Conservation (phyloP, 2,797 vertebrate species). For the Vespertilio murinus region DNA sequence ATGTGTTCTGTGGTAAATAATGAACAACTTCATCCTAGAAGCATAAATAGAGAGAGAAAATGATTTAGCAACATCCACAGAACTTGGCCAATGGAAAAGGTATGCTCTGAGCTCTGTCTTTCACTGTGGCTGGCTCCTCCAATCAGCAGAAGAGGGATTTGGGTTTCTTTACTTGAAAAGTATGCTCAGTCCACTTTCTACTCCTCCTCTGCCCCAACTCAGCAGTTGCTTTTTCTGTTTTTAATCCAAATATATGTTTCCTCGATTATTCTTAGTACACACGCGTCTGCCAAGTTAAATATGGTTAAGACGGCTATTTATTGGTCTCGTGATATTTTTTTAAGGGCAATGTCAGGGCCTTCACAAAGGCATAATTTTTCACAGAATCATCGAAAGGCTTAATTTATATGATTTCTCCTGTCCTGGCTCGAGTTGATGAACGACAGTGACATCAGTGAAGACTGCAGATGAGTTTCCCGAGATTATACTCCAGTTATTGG, state of each 20-base stretch:
- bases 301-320: neutral
- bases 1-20: neutral
- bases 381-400: neutral
- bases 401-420: neutral
- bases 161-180: neutral
- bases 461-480: neutral
- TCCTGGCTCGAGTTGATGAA: neutral
- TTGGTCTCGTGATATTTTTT: constrained; percentile 15
- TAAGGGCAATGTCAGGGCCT: neutral
- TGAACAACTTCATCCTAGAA: neutral
- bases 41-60: neutral
- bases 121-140: accelerated
- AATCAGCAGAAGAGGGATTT: neutral
- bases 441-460: constrained; percentile 33
- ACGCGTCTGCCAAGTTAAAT: constrained; percentile 25
- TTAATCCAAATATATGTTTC: constrained; percentile 44
- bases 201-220: neutral
- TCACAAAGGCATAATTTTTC: constrained; percentile 2
- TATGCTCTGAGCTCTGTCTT: neutral
- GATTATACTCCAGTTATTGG: constrained; percentile 6
- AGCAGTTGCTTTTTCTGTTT: constrained; percentile 39
- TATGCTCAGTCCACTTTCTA: neutral
- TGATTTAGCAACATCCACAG: neutral
- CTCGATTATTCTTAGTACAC: constrained; percentile 43
- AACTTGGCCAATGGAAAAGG: neutral